Base-by-base conservation (phyloP, 2,113 vertebrate species). In the Parus major region DNA sequence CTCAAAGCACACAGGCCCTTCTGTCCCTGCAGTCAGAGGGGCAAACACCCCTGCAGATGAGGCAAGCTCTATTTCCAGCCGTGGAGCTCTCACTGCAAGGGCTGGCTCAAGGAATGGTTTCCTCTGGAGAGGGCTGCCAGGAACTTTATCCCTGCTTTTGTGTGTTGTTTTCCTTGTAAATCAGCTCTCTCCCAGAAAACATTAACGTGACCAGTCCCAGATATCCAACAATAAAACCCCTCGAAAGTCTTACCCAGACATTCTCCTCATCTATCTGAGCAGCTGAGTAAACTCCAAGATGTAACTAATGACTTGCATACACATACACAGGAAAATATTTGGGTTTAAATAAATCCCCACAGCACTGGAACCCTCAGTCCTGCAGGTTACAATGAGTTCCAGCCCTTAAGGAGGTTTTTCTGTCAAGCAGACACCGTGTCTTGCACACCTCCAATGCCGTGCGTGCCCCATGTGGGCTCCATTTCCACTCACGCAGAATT, bases 161-260 rank as follows among this genome's bases (percentile, higher is more conserved):
- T 77, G 64, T 29, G 42, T 55, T 93, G 88, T 91, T 95, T 92
- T 75, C 81, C 80, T 86, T 87, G 77, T 87, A 87, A 93, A 93
- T 84, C 92, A 81, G 65, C 50, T 63, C 69, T 63, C 63, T 78
- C 68, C 19, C 52, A 94, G 80, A 75, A 89, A 92, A 72, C 77
- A 88, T 88, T 46, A 70, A 83, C 33, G 1, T 64, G 77, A 47
- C 72, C 94, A 68, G 25, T 4, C 71, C 29, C 76, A 70, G 47
- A 71, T 78, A 70, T 14, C 24, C 94, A 59, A 70, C 83, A 88
- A 71, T 28, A 91, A 86, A 93, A 83, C 71, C 47, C 68, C 55
- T 25, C 21, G 3, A 52, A 88, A 73, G 10, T 23, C 91, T 53
- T 53, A 68, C 78, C 66, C 83, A 86, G 92, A 41, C 63, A 19